Base-by-base conservation (phyloP, 2,113 vertebrate species). In the Erpornis zantholeuca region DNA sequence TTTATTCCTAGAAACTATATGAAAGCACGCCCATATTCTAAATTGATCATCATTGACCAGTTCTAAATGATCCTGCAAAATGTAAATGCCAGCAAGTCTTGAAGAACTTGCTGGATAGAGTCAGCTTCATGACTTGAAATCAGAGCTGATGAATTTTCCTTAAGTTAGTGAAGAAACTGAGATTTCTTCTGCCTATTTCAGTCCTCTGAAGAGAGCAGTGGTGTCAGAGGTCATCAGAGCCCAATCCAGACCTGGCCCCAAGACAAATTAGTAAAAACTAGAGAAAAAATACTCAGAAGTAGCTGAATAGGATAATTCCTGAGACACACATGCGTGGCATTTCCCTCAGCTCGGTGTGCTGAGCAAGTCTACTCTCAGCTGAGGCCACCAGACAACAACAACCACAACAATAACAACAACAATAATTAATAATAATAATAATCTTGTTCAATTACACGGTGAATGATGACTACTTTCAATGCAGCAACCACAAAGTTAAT, bases 51-150 rank as follows among this genome's bases (percentile, higher is more conserved):
- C 40, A 42, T 38, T 38, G 38, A 38, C 38, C 38, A 94, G 69
- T 94, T 93, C 42, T 64, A 73, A 53, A 33, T 85, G 78, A 91
- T 88, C 68, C 95, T 95, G 82, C 64, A 96, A 96, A 96, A 96
- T 47, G 17, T 44, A 86, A 90, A 60, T 6, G 18, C 44, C 44
- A 44, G 40, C 9, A 92, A 92, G 68, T 75, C 40, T 59, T 54
- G 36, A 85, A 69, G 22, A 85, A 57, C 23, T 75, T 93, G 24
- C 50, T 84, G 72, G 42, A 36, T 44, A n/a, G 54, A 79, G 65
- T 70, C 82, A 92, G 17, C 22, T 77, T 56, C 27, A 19, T 53
- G 29, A 88, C 27, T 24, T 57, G 33, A 85, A 90, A 91, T 66
- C 25, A 50, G 25, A 72, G 7, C 1, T 49, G 36, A 82, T 25